phyloP scores from a whole-genome alignment of 2,888 invertebrate genomes.

The Cosmia pyralina region DNA sequence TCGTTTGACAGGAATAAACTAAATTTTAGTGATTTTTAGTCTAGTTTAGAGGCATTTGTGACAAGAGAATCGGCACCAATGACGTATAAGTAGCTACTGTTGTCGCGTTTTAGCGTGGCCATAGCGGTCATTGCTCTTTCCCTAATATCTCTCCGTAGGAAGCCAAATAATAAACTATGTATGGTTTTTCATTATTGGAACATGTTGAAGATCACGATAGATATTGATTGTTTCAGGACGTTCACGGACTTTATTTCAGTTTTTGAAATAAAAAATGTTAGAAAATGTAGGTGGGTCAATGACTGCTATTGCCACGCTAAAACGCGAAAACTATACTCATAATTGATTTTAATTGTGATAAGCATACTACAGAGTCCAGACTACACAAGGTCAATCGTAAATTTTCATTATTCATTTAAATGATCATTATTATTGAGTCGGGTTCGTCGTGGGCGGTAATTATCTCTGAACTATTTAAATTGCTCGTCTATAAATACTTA shows the following conservation, averaged over 20 bases:
- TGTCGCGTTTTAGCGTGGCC: too few relatives aligned
- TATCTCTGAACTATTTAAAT: slow-evolving; percentile 61
- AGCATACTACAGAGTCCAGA: neutral
- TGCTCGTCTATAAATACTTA: slow-evolving; percentile 44
- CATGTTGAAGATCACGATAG: neutral
- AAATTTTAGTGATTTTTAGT: too few relatives aligned
- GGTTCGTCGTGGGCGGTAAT: slow-evolving; percentile 70
- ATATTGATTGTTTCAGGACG: neutral
- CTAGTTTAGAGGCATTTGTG: too few relatives aligned
- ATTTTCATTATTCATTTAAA: slow-evolving; percentile 64
- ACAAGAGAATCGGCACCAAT: too few relatives aligned
- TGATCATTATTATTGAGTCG: slow-evolving; percentile 60
- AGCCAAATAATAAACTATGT: too few relatives aligned
- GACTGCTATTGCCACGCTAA: neutral
- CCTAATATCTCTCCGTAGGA: too few relatives aligned
- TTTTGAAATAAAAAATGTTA: too few relatives aligned
- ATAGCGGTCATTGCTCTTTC: too few relatives aligned
- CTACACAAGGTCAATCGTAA: slow-evolving; percentile 36
- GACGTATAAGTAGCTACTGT: too few relatives aligned
- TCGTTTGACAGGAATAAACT: too few relatives aligned
- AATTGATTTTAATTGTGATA: slow-evolving; percentile 49
- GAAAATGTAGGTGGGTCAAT: neutral
- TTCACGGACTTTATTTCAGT: too few relatives aligned
- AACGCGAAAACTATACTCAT: neutral
- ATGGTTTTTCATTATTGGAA: neutral